Evolutionary conservation across 2,888 invertebrate genomes (phyloP), one percentile per base, ranked within the genome.

Genomic region (Diplazon laetatorius): DNA sequence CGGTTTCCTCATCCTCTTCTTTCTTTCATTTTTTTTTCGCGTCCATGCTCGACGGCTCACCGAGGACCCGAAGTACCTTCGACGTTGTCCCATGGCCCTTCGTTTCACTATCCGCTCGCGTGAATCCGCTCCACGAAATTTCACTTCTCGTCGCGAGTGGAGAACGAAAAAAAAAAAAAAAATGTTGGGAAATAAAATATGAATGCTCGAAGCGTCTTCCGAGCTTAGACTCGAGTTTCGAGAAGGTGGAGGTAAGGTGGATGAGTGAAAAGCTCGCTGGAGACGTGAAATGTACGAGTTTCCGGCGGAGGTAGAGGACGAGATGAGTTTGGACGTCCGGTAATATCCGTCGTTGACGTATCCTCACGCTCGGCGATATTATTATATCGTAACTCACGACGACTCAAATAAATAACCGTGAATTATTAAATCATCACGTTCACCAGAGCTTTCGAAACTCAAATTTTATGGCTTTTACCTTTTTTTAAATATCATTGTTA

Each of bases 121-220:
- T 78, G 81, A 81, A 81, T n/a, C n/a, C 81, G 76, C 78, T 77
- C 80, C 77, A 83, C 83, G 84, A 85, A 66, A 66, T 76, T 71
- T 44, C 42, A 48, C 39, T 42, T 35, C 48, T 16, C 22, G 37
- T 35, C 25, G 46, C 35, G 46, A 46, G 48, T 82, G 84, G n/a
- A n/a, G n/a, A n/a, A n/a, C n/a, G n/a, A n/a, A n/a, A 78, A 57
- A 72, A 71, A 68, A 69, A 74, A 73, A 62, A 59, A 37, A 25
- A 16, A 68, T n/a, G 42, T 57, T 25, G 22, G 48, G 25, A 63
- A 22, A 65, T 57, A 48, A 35, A 73, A 57, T 46, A 73, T 46
- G 48, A 65, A 65, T 57, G 22, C 16, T 65, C n/a, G 2, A 37
- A 12, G 14, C 20, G 46, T 57, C 65, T 10, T 35, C 9, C n/a